Conservation (phyloP, 2,113 vertebrate species). For the Boulengeromyrus knoepffleri region DNA sequence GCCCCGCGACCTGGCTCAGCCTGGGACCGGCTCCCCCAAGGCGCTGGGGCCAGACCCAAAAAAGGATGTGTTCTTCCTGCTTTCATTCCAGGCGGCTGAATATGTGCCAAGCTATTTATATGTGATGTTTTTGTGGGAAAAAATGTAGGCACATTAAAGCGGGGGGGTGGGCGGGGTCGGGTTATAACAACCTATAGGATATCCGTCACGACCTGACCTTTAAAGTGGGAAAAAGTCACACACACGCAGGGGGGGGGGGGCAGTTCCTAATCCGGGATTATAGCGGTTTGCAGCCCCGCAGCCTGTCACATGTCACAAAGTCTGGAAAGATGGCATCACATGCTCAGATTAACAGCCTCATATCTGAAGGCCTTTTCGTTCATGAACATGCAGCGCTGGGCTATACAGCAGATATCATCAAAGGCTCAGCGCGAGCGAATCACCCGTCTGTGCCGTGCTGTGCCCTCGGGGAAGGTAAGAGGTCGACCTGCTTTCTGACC, state of each 20-base stretch:
- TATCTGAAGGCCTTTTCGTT: not conserved
- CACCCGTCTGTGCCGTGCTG: not conserved
- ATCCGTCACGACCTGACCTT: not conserved
- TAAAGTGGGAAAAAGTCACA: no score
- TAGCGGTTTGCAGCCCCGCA: not conserved
- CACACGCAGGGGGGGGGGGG: no score
- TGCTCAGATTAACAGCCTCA: not conserved
- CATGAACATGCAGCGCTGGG: not conserved
- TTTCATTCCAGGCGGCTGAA: slow-evolving; percentile 40
- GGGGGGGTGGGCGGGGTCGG: not conserved
- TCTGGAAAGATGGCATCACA: not conserved
- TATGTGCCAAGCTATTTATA: slow-evolving; percentile 43
- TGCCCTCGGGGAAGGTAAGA: not conserved
- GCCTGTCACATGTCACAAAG: not conserved
- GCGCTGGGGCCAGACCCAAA: slow-evolving; percentile 35
- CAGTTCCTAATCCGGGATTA: slow-evolving; percentile 2
- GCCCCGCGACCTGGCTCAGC: not conserved
- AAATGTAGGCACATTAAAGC: slow-evolving; percentile 29
- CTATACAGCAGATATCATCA: not conserved
- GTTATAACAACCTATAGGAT: not conserved
- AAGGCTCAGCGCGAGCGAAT: not conserved
- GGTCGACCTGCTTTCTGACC: not conserved
- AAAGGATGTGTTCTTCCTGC: slow-evolving; percentile 42
- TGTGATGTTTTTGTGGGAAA: slow-evolving; percentile 46
- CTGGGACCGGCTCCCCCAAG: not conserved